Base-by-base conservation (phyloP, 1,140 invertebrate species). In the Thaumetopoea pityocampa region DNA sequence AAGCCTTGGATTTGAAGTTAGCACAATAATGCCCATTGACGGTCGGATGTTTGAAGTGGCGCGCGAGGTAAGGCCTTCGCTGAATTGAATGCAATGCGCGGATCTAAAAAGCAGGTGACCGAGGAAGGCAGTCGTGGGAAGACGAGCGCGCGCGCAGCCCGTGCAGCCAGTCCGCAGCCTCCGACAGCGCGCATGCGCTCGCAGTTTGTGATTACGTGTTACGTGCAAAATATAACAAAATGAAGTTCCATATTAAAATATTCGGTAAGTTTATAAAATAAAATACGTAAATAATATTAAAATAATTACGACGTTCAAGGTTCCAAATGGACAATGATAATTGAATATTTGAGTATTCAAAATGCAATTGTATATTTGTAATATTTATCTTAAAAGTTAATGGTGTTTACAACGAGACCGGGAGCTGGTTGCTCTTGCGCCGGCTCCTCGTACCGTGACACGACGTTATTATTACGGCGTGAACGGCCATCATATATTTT, bases 221-320 rank as follows among this genome's bases (percentile, higher is more conserved):
- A 37, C 51, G 62, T 67, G 55, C 15, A 46, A 19, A 24, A 40
- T 30, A 49, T 20, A 35, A 32, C 49, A 63, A 63, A 47, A 80
- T 80, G 76, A 77, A 70, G 49, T 49, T 80, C 12, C 58, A 74
- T 28, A 51, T 80, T 17, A 74, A 77, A 68, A 26, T 67, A 18
- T 77, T 80, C 27, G 76, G 76, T 80, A 38, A 74, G 76, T 66
- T 29, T 23, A n/a, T n/a, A n/a, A n/a, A n/a, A n/a, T n/a, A n/a
- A n/a, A n/a, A n/a, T n/a, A n/a, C n/a, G n/a, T n/a, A n/a, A n/a
- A n/a, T n/a, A n/a, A n/a, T n/a, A n/a, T n/a, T n/a, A n/a, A n/a
- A n/a, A n/a, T n/a, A n/a, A n/a, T n/a, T n/a, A n/a, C n/a, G n/a
- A n/a, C n/a, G n/a, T n/a, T n/a, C n/a, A n/a, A n/a, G n/a, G n/a